Evolutionary conservation across 1,140 invertebrate species (phyloP).

Genomic region (Microplitis mediator): DNA sequence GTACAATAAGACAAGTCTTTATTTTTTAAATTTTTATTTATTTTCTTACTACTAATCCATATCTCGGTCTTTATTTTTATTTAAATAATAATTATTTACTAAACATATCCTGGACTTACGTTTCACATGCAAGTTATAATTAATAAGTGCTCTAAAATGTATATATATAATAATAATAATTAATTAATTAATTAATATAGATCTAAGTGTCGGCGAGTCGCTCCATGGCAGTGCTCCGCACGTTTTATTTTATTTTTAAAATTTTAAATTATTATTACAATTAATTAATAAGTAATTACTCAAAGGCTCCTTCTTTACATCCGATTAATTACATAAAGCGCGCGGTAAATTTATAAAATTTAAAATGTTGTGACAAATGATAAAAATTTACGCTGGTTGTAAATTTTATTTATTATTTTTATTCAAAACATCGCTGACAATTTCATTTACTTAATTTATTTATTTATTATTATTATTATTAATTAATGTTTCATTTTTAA

Average conservation of each 20-base stretch:
- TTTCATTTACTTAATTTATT: no score
- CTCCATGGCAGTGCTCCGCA: conserved; percentile 41
- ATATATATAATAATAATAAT: neutral
- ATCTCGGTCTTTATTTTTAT: neutral
- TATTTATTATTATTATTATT: no score
- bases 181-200: neutral
- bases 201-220: conserved; percentile 14
- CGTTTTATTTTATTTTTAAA: conserved; percentile 32
- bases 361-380: no score
- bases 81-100: neutral
- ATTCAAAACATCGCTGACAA: no score
- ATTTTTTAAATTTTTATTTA: conserved; percentile 23
- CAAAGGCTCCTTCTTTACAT: no score
- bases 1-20: conserved; percentile 47
- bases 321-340: no score
- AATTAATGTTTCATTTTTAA: no score
- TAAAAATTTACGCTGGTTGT: no score
- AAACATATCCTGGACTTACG: neutral
- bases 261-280: neutral
- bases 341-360: neutral
- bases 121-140: conserved; percentile 3
- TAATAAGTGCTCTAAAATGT: conserved; percentile 7
- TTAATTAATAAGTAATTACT: no score
- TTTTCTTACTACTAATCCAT: conserved; percentile 25
- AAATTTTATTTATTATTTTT: no score